Evolutionary conservation across 2,113 vertebrate species (phyloP).

Genomic region (Dicaeum eximium): DNA sequence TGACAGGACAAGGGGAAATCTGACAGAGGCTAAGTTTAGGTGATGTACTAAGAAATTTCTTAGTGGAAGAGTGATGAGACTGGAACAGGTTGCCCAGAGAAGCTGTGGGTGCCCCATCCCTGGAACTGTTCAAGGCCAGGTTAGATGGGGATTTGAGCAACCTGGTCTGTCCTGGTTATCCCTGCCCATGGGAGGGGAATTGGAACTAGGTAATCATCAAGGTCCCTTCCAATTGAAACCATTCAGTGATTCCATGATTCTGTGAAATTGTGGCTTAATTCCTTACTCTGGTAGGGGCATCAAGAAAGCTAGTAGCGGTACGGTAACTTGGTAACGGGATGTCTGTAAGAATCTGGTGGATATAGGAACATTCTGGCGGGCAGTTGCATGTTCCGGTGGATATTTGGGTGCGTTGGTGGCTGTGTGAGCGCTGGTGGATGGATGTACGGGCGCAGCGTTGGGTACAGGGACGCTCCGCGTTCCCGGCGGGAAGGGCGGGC

Average conservation of each 20-base stretch:
- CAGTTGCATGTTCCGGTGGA: accelerated
- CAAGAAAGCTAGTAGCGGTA: not conserved
- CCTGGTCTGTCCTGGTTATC: not conserved
- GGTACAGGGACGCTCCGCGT: accelerated
- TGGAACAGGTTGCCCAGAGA: not conserved
- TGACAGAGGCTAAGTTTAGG: not conserved
- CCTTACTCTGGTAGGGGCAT: not conserved
- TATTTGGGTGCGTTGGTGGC: accelerated
- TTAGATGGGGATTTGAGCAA: not conserved
- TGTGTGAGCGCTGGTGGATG: accelerated
- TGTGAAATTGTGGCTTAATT: not conserved
- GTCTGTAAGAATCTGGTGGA: not conserved
- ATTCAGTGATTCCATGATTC: not conserved
- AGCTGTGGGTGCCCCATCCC: not conserved
- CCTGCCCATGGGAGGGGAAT: not conserved
- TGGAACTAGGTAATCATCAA: not conserved
- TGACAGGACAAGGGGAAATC: not conserved
- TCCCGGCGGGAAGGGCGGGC: not conserved
- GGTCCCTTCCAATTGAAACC: not conserved
- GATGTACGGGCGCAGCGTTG: accelerated
- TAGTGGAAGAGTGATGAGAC: not conserved
- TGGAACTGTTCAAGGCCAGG: not conserved
- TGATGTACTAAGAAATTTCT: not conserved
- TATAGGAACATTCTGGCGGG: too few relatives aligned
- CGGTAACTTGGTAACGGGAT: too few relatives aligned